Evolutionary conservation across 2,888 invertebrate genomes (phyloP).

Genomic region (Drosophila tanythrix): DNA sequence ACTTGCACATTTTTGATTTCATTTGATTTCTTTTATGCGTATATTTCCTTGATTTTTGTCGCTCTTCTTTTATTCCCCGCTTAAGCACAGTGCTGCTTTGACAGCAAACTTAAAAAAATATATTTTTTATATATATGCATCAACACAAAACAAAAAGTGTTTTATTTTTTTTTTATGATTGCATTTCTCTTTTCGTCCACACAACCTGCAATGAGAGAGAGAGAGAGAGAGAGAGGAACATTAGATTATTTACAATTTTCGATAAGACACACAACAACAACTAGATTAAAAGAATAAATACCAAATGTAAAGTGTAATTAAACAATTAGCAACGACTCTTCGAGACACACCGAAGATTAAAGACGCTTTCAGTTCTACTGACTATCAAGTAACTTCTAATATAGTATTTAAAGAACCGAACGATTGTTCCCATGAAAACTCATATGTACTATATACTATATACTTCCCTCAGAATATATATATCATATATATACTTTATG

Average conservation of each 20-base stretch:
- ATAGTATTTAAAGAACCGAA: not conserved
- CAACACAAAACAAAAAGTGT: constrained; percentile 47
- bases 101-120: constrained; percentile 33
- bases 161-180: constrained; percentile 4
- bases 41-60: not conserved
- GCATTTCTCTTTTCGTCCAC: constrained; percentile 13
- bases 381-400: not conserved
- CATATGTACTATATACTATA: not conserved
- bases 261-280: constrained; percentile 28
- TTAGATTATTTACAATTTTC: constrained; percentile 45
- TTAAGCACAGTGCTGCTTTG: constrained; percentile 34
- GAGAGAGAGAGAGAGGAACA: constrained; percentile 5
- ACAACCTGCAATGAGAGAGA: constrained; percentile 47
- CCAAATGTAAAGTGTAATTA: constrained; percentile 7
- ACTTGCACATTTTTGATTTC: constrained; percentile 40
- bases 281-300: constrained; percentile 10
- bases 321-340: not conserved
- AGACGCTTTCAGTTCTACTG: not conserved
- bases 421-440: not conserved
- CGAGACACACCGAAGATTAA: not conserved
- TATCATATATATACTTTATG: not conserved
- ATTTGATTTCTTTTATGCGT: constrained; percentile 1
- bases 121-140: not conserved
- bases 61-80: constrained; percentile 20
- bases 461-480: not conserved